Evolutionary conservation across 2,888 invertebrate species (phyloP), one percentile per base, ranked within the genome.

Genomic region (Acholoe squamosa): DNA sequence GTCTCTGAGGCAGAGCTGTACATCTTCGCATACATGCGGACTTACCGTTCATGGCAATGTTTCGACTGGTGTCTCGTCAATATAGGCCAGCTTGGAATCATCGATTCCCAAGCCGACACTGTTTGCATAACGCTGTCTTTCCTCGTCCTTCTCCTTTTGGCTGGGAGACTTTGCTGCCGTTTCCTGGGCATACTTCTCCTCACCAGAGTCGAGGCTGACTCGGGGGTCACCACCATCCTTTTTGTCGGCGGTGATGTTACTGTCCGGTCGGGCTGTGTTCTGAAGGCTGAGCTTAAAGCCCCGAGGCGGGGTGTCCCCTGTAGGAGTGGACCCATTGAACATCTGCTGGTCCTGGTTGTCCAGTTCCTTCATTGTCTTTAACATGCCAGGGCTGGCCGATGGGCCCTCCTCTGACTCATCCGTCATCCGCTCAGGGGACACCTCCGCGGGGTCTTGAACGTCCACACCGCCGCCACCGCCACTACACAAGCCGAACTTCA

Each of bases 331-430:
- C 54, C 86, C 86, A 28, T 86, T 86, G 28, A 86, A 86, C 54
- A 86, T 10, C 54, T 86, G 86, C 61, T 77, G 77, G 92, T 92
- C 86, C 93, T 93, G 92, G 77, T 91, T 91, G 89, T 91, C 91
- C 33, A 91, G 56, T 25, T 91, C 91, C 43, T 89, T 84, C 71
- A 91, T 91, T 12, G 93, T 93, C 88, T 94, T 93, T 16, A 93
- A 91, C 89, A 93, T 91, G 33, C 92, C 92, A 28, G 92, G 93
- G 71, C 93, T 92, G 80, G 94, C 93, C 43, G 93, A 92, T n/a
- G 93, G 92, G 19, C 93, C 93, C 33, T 94, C 94, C 25, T 94
- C 94, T 10, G 93, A 91, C 14, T 90, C 84, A 91, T 71, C 94
- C 93, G 91, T 93, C 92, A 84, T 92, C 90, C 77, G 93, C n/a